Percentiles rank a stretch among this genome's conserved stretches.
These are phyloP conservation scores for Hyles lineata DNA, from an alignment of 2,888 invertebrate species.

Conservation along the genomic window DNA sequence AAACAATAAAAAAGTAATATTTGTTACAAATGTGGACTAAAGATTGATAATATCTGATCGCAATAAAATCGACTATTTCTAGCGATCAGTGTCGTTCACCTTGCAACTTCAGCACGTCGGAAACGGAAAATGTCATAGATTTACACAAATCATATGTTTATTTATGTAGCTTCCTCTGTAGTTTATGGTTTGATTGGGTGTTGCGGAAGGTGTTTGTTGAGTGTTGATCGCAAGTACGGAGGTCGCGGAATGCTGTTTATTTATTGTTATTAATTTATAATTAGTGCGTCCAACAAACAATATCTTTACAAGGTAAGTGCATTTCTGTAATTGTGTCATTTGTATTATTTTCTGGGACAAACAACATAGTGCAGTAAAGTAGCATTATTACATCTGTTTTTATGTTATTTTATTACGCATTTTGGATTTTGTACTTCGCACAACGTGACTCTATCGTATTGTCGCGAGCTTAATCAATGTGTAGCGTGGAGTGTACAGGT, in stretches of 20 bases:
- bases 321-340: conserved; percentile 32
- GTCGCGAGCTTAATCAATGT: conserved; percentile 46
- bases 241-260: conserved; percentile 81
- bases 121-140: conserved; percentile 58
- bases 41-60: too few relatives aligned
- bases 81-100: not conserved
- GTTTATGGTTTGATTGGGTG: conserved; percentile 80
- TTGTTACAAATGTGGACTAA: too few relatives aligned
- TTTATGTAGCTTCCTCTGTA: conserved; percentile 78
- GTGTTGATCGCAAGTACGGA: conserved; percentile 69
- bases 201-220: conserved; percentile 70
- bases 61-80: conserved; percentile 28
- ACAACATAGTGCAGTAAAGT: conserved; percentile 38
- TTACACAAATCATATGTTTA: conserved; percentile 77
- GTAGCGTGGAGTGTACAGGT: conserved; percentile 58
- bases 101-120: conserved; percentile 40
- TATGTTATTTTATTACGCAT: conserved; percentile 66
- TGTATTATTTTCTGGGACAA: conserved; percentile 33
- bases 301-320: conserved; percentile 66
- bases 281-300: conserved; percentile 67
- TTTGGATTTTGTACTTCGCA: conserved; percentile 58
- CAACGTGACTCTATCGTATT: conserved; percentile 46
- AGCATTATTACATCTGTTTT: conserved; percentile 58
- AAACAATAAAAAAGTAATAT: too few relatives aligned
- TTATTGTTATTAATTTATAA: conserved; percentile 75